Percentiles rank a stretch among this genome's conserved stretches.
Evolutionary conservation across 2,113 vertebrate genomes (phyloP).

Genomic region (Cervus canadensis): DNA sequence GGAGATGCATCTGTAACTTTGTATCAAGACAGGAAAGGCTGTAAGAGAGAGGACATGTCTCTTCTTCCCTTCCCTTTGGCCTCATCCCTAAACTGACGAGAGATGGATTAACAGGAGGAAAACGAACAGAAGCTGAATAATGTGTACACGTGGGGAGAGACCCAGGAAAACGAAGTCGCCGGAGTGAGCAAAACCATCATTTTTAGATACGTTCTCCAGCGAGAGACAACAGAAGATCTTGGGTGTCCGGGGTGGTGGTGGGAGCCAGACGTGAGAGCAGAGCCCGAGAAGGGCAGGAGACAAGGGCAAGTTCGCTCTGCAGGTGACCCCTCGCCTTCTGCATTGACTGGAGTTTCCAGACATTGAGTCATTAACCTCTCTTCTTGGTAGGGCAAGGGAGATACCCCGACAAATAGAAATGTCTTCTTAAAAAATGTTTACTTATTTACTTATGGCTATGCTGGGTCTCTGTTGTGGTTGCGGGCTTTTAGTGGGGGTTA

Average conservation of each 20-base stretch:
- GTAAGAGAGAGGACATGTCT: not conserved
- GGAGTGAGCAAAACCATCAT: accelerated
- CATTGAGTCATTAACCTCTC: not conserved
- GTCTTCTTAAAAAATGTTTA: not conserved
- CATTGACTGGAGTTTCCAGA: not conserved
- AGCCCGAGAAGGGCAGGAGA: not conserved
- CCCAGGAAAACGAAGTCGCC: not conserved
- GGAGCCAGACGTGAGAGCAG: not conserved
- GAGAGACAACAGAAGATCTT: not conserved
- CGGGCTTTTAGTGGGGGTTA: not conserved
- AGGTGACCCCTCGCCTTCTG: not conserved
- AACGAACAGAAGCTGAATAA: not conserved
- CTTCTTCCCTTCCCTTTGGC: not conserved
- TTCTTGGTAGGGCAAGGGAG: not conserved
- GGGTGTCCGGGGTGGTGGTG: not conserved
- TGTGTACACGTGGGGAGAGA: accelerated
- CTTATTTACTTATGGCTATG: not conserved
- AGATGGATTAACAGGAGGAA: not conserved
- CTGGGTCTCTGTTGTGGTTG: not conserved
- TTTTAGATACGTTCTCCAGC: not conserved
- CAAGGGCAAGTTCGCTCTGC: not conserved
- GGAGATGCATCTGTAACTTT: not conserved
- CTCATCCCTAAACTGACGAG: not conserved
- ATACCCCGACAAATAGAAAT: not conserved
- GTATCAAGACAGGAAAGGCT: not conserved